A percentile compares a stretch with the other conserved stretches of the same genome.
Conservation (phyloP, 2,888 invertebrate species). For the Ligdia adustata region DNA sequence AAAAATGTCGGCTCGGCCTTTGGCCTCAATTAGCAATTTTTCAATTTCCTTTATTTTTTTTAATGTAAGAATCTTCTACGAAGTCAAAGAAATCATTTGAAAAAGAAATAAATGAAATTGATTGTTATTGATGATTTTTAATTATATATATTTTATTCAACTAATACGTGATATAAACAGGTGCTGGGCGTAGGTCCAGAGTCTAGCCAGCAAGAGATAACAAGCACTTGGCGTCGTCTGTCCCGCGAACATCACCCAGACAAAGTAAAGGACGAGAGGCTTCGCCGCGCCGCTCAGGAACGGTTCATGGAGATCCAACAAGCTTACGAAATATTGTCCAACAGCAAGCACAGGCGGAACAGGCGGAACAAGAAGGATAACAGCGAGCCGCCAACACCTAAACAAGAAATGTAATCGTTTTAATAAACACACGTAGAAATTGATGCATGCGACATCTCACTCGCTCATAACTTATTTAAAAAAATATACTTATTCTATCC, state of each 20-base stretch:
- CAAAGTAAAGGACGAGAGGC: constrained; percentile 90
- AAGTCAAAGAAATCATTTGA: background rate
- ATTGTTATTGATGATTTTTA: background rate
- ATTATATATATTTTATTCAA: background rate
- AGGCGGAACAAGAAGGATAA: constrained; percentile 89
- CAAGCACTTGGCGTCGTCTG: constrained; percentile 90
- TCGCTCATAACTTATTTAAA: too few species aligned
- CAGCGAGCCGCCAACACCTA: constrained; percentile 69
- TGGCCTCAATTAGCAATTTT: background rate
- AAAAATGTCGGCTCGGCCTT: background rate
- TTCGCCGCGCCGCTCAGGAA: constrained; percentile 89
- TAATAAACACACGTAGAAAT: too few species aligned
- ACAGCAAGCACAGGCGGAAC: constrained; percentile 89
- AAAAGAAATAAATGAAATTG: too few species aligned
- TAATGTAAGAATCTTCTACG: too few species aligned
- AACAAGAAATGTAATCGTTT: too few species aligned
- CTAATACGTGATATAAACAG: constrained; percentile 55
- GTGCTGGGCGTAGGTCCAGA: constrained; percentile 90
- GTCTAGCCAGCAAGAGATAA: constrained; percentile 94
- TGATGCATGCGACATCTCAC: too few species aligned
- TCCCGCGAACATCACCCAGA: constrained; percentile 96
- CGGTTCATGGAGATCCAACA: constrained; percentile 96
- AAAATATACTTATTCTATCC: too few species aligned
- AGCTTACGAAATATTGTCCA: constrained; percentile 95
- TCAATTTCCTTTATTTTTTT: too few species aligned